Evolutionary conservation across 2,888 invertebrate genomes (phyloP).

Genomic region (Suillia variegata): DNA sequence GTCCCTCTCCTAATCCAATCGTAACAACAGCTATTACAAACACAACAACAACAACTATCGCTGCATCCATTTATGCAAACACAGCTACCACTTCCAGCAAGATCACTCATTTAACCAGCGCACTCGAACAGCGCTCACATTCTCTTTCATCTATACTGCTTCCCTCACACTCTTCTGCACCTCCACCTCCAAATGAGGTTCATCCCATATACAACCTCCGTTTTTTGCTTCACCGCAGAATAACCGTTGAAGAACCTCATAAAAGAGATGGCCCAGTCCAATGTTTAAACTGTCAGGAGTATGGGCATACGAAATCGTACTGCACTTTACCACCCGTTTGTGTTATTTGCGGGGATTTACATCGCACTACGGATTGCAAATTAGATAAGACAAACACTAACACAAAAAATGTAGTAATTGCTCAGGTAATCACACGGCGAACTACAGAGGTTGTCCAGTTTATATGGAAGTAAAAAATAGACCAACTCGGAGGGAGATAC

Average conservation of each 20-base stretch:
- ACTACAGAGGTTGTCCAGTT: conserved; percentile 6
- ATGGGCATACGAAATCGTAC: conserved; percentile 3
- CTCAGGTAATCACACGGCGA: background rate
- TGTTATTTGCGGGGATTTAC: conserved; percentile 7
- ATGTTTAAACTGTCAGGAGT: conserved; percentile 2
- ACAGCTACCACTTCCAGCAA: no score
- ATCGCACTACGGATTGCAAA: background rate
- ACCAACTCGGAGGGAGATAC: no score
- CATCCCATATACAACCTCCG: no score
- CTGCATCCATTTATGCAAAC: no score
- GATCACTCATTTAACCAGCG: no score
- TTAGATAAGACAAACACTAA: background rate
- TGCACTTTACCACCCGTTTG: background rate
- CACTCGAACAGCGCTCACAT: no score
- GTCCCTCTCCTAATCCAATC: no score
- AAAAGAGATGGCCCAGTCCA: conserved; percentile 1
- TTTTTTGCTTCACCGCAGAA: background rate
- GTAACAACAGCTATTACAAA: no score
- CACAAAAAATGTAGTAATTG: conserved; percentile 1
- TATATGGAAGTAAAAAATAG: background rate
- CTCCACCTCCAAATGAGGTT: no score
- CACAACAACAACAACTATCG: no score
- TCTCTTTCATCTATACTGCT: no score
- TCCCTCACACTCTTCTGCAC: no score
- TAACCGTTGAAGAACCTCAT: background rate